Conservation (phyloP, 1,140 invertebrate genomes). For the Pomacea maculata region DNA sequence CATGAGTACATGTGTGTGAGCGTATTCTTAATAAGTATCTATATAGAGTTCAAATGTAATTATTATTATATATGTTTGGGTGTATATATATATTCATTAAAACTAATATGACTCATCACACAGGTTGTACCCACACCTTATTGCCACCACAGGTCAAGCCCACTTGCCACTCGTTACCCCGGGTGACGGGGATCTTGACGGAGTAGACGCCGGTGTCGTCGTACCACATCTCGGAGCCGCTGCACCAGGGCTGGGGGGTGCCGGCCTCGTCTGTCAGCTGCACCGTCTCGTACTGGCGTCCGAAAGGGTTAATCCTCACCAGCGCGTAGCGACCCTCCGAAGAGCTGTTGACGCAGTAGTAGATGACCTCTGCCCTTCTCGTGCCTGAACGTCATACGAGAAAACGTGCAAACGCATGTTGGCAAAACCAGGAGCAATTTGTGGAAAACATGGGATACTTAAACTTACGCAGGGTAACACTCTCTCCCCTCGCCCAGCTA, state of each 20-base stretch:
- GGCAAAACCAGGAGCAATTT: no score
- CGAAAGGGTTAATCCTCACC: background rate
- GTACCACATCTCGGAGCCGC: no score
- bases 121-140: background rate
- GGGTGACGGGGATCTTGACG: background rate
- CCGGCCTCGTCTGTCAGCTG: background rate
- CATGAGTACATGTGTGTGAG: no score
- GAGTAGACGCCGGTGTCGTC: background rate
- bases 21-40: no score
- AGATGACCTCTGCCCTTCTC: background rate
- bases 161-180: background rate
- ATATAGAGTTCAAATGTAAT: no score
- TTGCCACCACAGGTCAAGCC: background rate
- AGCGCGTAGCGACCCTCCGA: conserved; percentile 8
- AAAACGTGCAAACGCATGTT: no score
- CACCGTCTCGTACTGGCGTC: background rate
- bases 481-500: no score
- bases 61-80: no score
- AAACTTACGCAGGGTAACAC: no score
- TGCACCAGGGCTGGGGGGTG: background rate
- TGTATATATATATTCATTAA: no score
- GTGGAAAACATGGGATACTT: no score
- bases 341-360: conserved; percentile 7
- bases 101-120: no score
- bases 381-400: background rate